phyloP scores from a whole-genome alignment of 2,797 vertebrate species.

The Echeneis naucrates region DNA sequence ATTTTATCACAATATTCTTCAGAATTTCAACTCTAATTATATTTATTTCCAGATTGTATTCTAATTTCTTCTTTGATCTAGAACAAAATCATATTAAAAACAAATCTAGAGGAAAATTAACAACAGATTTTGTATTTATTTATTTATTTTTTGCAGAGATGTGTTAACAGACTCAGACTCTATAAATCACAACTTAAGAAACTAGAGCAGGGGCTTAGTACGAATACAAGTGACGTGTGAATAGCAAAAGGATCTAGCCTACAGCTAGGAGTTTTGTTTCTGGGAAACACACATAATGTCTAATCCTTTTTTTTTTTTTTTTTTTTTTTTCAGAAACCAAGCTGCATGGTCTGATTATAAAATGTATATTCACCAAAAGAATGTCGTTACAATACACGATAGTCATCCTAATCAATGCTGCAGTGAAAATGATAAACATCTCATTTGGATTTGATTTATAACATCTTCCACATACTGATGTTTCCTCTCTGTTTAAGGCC shows the following conservation, averaged over 20 bases:
- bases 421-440: slow-evolving; percentile 55
- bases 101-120: not conserved
- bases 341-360: slow-evolving; percentile 19
- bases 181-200: slow-evolving; percentile 4
- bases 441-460: slow-evolving; percentile 50
- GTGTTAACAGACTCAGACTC: slow-evolving; percentile 11
- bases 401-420: slow-evolving; percentile 46
- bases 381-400: slow-evolving; percentile 7
- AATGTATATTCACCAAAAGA: slow-evolving; percentile 9
- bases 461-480: slow-evolving; percentile 46
- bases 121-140: slow-evolving; percentile 1
- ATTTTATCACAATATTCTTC: not conserved
- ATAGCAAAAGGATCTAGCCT: slow-evolving; percentile 8
- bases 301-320: slow-evolving; percentile 8
- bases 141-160: not conserved
- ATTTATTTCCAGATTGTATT: slow-evolving; percentile 5
- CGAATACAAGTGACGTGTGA: slow-evolving; percentile 1
- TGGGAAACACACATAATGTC: slow-evolving; percentile 18
- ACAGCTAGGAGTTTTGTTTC: slow-evolving; percentile 14
- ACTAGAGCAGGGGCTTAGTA: slow-evolving; percentile 6
- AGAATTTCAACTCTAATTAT: slow-evolving; percentile 17
- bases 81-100: slow-evolving; percentile 18
- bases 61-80: slow-evolving; percentile 19
- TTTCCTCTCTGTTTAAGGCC: slow-evolving; percentile 58
- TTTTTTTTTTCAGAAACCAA: slow-evolving; percentile 5